Conservation (phyloP, 2,113 vertebrate genomes). For the Orthonyx spaldingii region DNA sequence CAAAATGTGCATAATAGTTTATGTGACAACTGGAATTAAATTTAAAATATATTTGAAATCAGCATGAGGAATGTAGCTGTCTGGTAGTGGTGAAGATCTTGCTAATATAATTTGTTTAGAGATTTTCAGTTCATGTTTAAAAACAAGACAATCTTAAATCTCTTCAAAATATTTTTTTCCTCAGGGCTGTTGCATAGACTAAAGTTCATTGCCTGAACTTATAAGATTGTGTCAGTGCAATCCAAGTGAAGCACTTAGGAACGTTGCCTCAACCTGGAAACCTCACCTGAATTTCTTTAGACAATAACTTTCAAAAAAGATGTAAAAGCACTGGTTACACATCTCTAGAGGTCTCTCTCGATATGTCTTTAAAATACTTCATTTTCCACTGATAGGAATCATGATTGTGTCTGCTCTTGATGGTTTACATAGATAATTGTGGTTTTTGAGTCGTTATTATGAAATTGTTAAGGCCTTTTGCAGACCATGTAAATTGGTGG, state of each 20-base stretch:
- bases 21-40: conserved; percentile 37
- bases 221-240: neutral
- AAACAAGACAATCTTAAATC: neutral
- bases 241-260: neutral
- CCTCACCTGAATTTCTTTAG: neutral
- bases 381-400: neutral
- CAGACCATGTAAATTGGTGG: neutral
- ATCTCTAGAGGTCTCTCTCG: neutral
- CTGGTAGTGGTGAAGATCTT: neutral
- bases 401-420: neutral
- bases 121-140: neutral
- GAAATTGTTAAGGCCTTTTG: neutral
- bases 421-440: neutral
- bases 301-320: neutral
- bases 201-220: neutral
- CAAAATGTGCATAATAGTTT: neutral
- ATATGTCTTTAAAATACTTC: neutral
- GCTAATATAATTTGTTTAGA: conserved; percentile 5
- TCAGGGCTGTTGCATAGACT: neutral
- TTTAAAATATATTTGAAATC: conserved; percentile 18
- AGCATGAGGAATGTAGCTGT: neutral
- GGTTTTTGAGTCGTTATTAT: neutral
- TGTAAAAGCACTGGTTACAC: neutral
- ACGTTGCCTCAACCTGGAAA: neutral
- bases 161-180: neutral